Conservation (phyloP, 2,797 vertebrate genomes). For the Australoheros facetus region DNA sequence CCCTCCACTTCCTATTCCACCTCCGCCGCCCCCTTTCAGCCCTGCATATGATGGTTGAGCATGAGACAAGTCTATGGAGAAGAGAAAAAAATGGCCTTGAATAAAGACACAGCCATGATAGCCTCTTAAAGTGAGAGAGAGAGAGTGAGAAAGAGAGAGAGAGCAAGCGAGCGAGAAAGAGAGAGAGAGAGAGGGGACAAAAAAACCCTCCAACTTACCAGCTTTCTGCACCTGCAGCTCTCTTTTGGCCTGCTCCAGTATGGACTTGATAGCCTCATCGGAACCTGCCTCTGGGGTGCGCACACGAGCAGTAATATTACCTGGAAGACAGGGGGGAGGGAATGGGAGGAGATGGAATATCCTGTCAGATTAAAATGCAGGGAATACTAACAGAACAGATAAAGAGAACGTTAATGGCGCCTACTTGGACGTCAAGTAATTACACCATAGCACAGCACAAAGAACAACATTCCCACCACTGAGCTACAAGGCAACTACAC, state of each 20-base stretch:
- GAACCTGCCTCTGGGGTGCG: constrained; percentile 91
- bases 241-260: constrained; percentile 95
- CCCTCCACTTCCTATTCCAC: constrained; percentile 53
- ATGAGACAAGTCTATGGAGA: constrained; percentile 88
- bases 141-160: too few relatives aligned
- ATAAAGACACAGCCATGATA: constrained; percentile 19
- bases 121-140: constrained; percentile 10
- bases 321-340: constrained; percentile 71
- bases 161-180: too few relatives aligned
- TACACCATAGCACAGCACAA: constrained; percentile 60
- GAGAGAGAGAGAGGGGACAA: too few relatives aligned
- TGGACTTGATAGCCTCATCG: constrained; percentile 96
- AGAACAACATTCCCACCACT: constrained; percentile 67
- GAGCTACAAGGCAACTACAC: constrained; percentile 54
- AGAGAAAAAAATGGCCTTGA: constrained; percentile 31
- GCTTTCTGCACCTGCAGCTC: constrained; percentile 98
- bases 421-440: constrained; percentile 35
- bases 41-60: constrained; percentile 83
- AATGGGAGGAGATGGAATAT: constrained; percentile 40
- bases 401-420: constrained; percentile 10
- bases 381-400: constrained; percentile 31
- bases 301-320: constrained; percentile 94
- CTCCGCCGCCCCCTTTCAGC: constrained; percentile 81
- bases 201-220: constrained; percentile 71
- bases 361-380: constrained; percentile 39